These are phyloP conservation scores for Pristis pectinata DNA, from an alignment of 2,797 vertebrate species.

Conservation along the genomic window DNA sequence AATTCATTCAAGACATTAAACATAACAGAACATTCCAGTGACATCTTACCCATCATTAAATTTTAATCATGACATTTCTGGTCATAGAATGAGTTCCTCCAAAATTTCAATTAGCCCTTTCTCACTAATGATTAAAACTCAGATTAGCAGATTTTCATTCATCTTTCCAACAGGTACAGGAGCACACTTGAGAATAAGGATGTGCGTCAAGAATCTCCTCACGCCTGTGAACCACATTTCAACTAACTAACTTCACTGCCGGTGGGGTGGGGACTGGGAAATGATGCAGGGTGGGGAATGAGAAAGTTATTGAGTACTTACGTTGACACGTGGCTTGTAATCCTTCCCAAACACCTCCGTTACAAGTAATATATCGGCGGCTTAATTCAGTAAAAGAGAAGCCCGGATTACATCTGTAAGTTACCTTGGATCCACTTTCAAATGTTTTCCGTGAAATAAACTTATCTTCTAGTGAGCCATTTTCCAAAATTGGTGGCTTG, in stretches of 20 bases:
- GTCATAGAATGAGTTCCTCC: not conserved
- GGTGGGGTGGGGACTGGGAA: not conserved
- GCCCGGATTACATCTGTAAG: not conserved
- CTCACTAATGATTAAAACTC: not conserved
- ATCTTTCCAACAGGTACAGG: not conserved
- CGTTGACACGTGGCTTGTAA: not conserved
- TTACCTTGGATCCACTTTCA: not conserved
- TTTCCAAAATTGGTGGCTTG: not conserved
- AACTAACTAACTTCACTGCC: not conserved
- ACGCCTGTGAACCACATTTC: not conserved
- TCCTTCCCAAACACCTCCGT: not conserved
- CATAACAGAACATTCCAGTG: not conserved
- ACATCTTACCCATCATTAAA: not conserved
- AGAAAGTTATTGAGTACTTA: not conserved
- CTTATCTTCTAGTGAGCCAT: not conserved
- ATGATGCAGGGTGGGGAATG: not conserved
- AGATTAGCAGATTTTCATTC: not conserved
- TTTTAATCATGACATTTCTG: not conserved
- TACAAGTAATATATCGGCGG: fast-evolving
- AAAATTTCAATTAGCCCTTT: not conserved
- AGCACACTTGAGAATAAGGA: not conserved
- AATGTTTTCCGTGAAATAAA: not conserved
- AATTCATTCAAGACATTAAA: not conserved
- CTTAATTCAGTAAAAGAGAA: fast-evolving
- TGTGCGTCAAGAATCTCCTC: not conserved